phyloP scores from a whole-genome alignment of 2,797 vertebrate species.

The Chaetophractus vellerosus region DNA sequence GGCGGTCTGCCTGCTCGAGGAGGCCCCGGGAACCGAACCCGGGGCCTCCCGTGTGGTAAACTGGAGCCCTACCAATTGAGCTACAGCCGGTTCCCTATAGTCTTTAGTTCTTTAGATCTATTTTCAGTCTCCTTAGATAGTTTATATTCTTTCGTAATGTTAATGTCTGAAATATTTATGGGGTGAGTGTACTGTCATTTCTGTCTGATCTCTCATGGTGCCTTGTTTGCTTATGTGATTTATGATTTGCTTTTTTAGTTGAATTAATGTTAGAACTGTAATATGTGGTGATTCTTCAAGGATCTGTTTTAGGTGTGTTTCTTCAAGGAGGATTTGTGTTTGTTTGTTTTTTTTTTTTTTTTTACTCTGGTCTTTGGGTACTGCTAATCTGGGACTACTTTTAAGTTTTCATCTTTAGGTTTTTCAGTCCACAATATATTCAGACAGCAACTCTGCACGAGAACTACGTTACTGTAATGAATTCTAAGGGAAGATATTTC shows the following conservation, averaged over 20 bases:
- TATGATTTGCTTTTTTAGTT: neutral
- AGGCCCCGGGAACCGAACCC: too few species aligned
- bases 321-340: conserved; percentile 39
- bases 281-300: conserved; percentile 7
- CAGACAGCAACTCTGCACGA: neutral
- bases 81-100: too few species aligned
- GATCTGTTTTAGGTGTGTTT: neutral
- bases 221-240: neutral
- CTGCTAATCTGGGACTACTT: neutral
- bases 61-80: too few species aligned
- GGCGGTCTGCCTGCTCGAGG: too few species aligned
- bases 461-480: neutral
- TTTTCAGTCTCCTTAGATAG: neutral
- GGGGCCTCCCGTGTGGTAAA: too few species aligned
- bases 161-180: neutral
- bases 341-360: neutral
- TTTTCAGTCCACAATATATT: neutral
- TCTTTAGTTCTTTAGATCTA: neutral
- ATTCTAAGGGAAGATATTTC: neutral
- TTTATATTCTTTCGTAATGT: conserved; percentile 4
- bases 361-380: neutral
- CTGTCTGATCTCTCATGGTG: neutral
- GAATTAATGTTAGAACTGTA: neutral
- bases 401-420: neutral
- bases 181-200: neutral